Evolutionary conservation across 2,113 vertebrate genomes (phyloP).

Genomic region (Callorhinus ursinus): DNA sequence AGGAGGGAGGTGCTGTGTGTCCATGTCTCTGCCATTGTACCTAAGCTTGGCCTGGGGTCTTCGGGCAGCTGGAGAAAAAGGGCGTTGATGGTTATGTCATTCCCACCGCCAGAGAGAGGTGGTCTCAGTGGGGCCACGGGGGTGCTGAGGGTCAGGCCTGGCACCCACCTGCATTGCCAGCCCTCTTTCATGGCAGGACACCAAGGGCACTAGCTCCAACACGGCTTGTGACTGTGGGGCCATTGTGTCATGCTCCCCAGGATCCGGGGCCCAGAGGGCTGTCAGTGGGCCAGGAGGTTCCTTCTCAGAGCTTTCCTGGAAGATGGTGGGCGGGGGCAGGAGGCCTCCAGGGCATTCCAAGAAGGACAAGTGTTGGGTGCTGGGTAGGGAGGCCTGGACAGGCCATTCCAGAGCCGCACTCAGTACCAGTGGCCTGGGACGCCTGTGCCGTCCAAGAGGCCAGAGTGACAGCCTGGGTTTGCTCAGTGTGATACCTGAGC

Average conservation of each 20-base stretch:
- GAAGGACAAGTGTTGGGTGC: neutral
- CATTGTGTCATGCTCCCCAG: fast-evolving
- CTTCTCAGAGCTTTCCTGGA: neutral
- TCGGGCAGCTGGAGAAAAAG: neutral
- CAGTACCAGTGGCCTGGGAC: neutral
- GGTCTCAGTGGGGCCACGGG: neutral
- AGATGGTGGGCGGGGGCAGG: neutral
- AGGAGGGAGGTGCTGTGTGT: neutral
- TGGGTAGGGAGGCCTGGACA: neutral
- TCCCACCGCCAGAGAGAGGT: neutral
- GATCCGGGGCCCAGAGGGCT: neutral
- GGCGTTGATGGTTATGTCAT: neutral
- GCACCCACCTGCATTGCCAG: fast-evolving
- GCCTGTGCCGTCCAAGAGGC: neutral
- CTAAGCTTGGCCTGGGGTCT: neutral
- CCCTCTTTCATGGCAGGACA: neutral
- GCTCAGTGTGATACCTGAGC: neutral
- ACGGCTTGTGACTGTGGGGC: neutral
- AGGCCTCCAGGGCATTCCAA: neutral
- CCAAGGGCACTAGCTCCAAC: neutral
- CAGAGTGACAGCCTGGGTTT: neutral
- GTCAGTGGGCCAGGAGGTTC: too few relatives aligned
- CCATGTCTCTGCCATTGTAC: too few relatives aligned
- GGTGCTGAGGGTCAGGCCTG: neutral
- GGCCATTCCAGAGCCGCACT: neutral